Base-by-base conservation (phyloP, 2,888 invertebrate species). In the Synanthedon tipuliformis region DNA sequence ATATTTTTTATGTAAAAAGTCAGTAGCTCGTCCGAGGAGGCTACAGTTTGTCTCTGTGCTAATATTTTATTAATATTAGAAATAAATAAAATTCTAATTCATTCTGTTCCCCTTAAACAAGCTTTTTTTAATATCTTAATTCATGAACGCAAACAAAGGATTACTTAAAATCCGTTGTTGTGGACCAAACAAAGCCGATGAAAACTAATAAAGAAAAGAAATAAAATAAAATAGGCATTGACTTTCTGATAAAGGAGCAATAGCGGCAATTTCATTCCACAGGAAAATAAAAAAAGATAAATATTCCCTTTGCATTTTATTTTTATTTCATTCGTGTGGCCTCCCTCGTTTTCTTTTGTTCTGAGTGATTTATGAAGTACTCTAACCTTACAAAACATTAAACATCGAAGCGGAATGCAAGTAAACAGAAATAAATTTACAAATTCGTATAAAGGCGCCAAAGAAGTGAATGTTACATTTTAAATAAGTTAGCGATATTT, bases 281-380 rank as follows among this genome's bases (percentile, higher is more conserved):
- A 56, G 56, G 58, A 59, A 63, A 59, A 66, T 60, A 57, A 63
- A 64, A 66, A 68, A 68, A 66, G 65, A 68, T 66, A 67, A 65
- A 66, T 65, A 64, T 62, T 64, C 61, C 62, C 64, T 71, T 70
- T 67, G 68, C 66, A 68, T 72, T 72, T 71, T 69, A 67, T 69
- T 71, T 59, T 61, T 56, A 54, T 54, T 54, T 56, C 52, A 49
- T 49, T 49, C 51, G 53, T 52, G 53, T 41, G 51, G 55, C 56
- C 52, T 50, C 52, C 56, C 55, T 55, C 55, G 23, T 53, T 58
- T 55, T 59, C 61, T 61, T 60, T 61, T 61, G 58, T 61, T 56
- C 58, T 59, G 53, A 61, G 60, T 64, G 66, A 66, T 65, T 66
- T 66, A 67, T 61, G 59, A 57, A 62, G 65, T 62, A 64, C 60